A percentile compares a stretch with the other conserved stretches of the same genome.
Conservation (phyloP, 2,113 vertebrate species). For the Xiphias gladius region DNA sequence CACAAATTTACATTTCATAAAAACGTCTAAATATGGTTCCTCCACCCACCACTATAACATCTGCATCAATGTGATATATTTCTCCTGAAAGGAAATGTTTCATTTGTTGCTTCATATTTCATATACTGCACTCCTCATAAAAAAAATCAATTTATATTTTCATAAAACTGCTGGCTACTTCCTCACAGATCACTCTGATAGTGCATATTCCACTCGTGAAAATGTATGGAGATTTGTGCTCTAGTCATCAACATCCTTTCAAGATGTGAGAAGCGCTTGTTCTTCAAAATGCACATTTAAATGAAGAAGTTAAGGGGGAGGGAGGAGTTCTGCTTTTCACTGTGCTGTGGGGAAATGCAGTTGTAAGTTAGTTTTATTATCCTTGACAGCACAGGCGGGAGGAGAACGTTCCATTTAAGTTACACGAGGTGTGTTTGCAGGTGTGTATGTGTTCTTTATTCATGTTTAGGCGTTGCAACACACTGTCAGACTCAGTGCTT, state of each 20-base stretch:
- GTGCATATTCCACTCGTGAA: constrained; percentile 71
- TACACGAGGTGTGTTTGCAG: constrained; percentile 1
- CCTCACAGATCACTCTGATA: constrained; percentile 75
- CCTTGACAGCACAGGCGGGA: constrained; percentile 59
- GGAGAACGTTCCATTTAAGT: constrained; percentile 38
- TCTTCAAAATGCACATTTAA: constrained; percentile 82
- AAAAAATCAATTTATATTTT: constrained; percentile 78
- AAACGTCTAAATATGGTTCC: constrained; percentile 23
- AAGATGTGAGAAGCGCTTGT: constrained; percentile 70
- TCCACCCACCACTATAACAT: constrained; percentile 49
- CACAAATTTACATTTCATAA: constrained; percentile 37
- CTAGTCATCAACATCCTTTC: constrained; percentile 81
- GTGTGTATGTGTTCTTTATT: constrained; percentile 9
- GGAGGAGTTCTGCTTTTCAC: constrained; percentile 63
- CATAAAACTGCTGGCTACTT: constrained; percentile 77
- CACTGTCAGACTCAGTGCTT: not conserved
- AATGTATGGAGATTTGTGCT: constrained; percentile 83
- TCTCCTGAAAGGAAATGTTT: constrained; percentile 59
- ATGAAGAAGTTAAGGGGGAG: constrained; percentile 72
- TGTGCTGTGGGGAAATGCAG: constrained; percentile 43
- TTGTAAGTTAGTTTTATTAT: constrained; percentile 77
- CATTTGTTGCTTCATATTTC: constrained; percentile 71
- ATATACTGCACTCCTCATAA: constrained; percentile 57
- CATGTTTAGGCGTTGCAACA: not conserved
- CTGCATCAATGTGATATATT: constrained; percentile 53